Evolutionary conservation across 2,113 vertebrate species (phyloP), one percentile per base, ranked within the genome.

Genomic region (Elaphurus davidianus): DNA sequence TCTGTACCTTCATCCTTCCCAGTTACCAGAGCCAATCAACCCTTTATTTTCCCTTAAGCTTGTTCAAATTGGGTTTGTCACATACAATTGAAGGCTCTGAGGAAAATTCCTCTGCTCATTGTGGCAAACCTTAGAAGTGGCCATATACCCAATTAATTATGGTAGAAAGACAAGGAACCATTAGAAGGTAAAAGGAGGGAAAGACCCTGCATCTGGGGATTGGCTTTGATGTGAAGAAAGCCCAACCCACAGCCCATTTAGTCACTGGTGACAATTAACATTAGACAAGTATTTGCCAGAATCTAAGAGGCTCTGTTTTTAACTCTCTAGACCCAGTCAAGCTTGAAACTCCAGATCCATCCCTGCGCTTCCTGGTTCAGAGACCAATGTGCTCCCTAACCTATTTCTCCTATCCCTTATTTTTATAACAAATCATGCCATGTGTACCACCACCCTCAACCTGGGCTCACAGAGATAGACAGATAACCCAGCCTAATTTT

Each of bases 41-140:
- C 78, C 21, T 23, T 74, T 91, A 60, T 55, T 88, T 93, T 64
- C 40, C 82, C 87, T 52, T 88, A 52, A 83, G n/a, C 30, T 79
- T 83, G 9, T 52, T 92, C 23, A 81, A 82, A 92, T 89, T 81
- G 45, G 7, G 17, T 45, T 98, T 98, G 91, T 90, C 40, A 71
- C 4, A 2, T 82, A 90, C 9, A 86, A 76, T 94, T 71, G 89
- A 95, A 55, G 11, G 11, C 86, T 40, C 52, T 95, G n/a, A 86
- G 27, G 60, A 98, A 91, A 95, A 76, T 23, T 71, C n/a, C n/a
- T 76, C 27, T n/a, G 25, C 16, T 67, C n/a, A 30, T 11, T 47
- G 76, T 40, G 19, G 55, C 54, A 59, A 83, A 64, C 52, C 13
- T 47, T 30, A 74, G 59, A 92, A 81, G 36, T 76, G 50, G 4